Base-by-base conservation (phyloP, 2,797 vertebrate genomes). In the Eulemur coronatus region DNA sequence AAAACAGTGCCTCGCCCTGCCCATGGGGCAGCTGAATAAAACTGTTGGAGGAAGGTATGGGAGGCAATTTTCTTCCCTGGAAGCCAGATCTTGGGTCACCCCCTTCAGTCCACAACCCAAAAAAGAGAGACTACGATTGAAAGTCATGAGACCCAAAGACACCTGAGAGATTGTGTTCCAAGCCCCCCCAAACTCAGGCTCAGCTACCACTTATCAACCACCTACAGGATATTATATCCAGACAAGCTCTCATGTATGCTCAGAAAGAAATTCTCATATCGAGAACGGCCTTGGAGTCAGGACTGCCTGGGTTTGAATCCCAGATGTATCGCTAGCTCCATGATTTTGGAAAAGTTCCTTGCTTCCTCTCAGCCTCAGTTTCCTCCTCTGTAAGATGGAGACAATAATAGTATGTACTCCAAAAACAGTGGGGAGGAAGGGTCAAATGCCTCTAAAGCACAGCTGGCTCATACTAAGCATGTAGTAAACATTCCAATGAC, bases 1-100 rank as follows among this genome's bases (percentile, higher is more conserved):
- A 1, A 93, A 97, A 65, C 89, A 9, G 8, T 41, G 95, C 78
- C 67, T 95, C 88, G 38, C 30, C 8, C 90, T 87, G 72, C 76
- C 81, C 1, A 46, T 52, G 86, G 79, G 14, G 72, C 59, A 48
- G 76, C 76, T 93, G 89, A 95, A 81, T 81, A 59, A 80, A 79
- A 75, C 91, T 43, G 12, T 20, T 90, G 61, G 65, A 84, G 69
- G 73, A 30, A 92, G 59, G 88, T 52, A 76, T 0, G 1, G 57
- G 73, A 96, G 48, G 55, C 57, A 61, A 75, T 61, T 15, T 35
- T 86, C 46, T 75, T 86, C 38, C 38, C 69, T 70, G 30, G 35
- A 33, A 35, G 46, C 38, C 30, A 11, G 41, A 73, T 89, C 87
- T 92, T 59, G 41, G 24, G 55, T 75, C 57, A 48, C 14, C 7